Evolutionary conservation across 2,888 invertebrate genomes (phyloP), one percentile per base, ranked within the genome.

Genomic region (Merodon equestris): DNA sequence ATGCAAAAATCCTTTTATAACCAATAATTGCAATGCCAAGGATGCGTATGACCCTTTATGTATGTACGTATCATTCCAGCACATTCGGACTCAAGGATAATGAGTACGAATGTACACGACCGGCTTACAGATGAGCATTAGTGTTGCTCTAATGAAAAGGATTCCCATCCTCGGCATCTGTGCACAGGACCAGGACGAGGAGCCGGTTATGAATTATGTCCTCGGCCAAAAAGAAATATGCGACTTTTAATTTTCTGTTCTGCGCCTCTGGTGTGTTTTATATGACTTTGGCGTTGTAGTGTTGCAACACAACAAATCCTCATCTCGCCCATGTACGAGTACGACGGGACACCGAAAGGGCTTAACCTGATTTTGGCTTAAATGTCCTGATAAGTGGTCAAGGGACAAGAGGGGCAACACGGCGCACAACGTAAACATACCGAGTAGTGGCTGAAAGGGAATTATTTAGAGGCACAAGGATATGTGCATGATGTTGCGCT

Each of bases 321-420:
- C 40, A 34, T 54, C n/a, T 15, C 36, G 36, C 50, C 27, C 42
- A n/a, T n/a, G 7, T 19, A 34, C 9, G 17, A 38, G 42, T 5
- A n/a, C 14, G 38, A 14, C 48, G 2, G 51, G 38, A 64, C 79
- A 77, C 13, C 58, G 56, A 70, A 79, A 54, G 64, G 79, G 73
- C 60, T 79, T 79, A 79, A 74, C 63, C 74, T 70, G 73, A 79
- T 79, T 79, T 64, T 15, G 54, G 73, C 64, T 74, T 70, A 74
- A 79, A 79, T 79, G 64, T 79, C 68, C 79, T 70, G 68, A 79
- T 79, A 79, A 79, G 79, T 79, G 73, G 73, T 79, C 79, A 73
- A 47, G 38, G 57, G 47, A 19, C 45, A 53, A 48, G 38, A 40
- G 38, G 71, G 42, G 51, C 72, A 73, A 44, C 38, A 63, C 47